Percentiles rank a stretch among this genome's conserved stretches.
Conservation (phyloP, 35 echinoderm and acorn worm genomes). For the Strongylocentrotus purpuratus region DNA sequence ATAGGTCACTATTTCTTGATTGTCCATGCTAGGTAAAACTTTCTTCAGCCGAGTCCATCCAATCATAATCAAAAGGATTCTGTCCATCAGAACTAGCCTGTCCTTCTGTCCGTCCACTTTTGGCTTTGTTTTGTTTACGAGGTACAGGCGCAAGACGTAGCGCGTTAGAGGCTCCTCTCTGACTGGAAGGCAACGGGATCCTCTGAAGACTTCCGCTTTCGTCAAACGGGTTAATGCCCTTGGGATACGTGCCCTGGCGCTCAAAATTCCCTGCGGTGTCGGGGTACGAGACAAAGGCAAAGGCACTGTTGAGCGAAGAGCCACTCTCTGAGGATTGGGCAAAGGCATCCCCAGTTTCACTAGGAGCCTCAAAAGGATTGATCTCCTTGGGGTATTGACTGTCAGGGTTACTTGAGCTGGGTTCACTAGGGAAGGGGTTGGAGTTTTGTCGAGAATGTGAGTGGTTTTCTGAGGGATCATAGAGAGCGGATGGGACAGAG, state of each 20-base stretch:
- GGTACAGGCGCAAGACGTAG: background rate
- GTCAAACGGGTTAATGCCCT: constrained; percentile 23
- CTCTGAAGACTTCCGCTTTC: background rate
- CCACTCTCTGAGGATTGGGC: background rate
- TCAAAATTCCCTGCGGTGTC: background rate
- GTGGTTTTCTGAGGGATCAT: background rate
- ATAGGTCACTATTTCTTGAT: background rate
- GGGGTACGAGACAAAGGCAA: background rate
- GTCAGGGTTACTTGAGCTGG: background rate
- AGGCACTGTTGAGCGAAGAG: background rate
- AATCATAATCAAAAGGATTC: constrained; percentile 42
- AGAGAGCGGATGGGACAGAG: background rate
- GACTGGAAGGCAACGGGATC: background rate
- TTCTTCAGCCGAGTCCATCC: constrained; percentile 23
- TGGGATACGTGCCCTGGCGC: constrained; percentile 17
- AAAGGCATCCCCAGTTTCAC: background rate
- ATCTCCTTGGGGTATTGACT: background rate
- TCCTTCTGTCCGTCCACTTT: background rate
- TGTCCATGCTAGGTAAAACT: constrained; percentile 17
- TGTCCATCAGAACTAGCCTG: background rate
- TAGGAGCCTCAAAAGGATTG: constrained; percentile 21
- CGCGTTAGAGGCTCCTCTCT: background rate
- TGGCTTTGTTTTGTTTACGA: background rate
- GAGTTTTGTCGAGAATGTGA: background rate
- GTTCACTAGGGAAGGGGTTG: background rate